phyloP scores from a whole-genome alignment of 53 echinoderm and acorn worm species.

The Apostichopus leukothele region DNA sequence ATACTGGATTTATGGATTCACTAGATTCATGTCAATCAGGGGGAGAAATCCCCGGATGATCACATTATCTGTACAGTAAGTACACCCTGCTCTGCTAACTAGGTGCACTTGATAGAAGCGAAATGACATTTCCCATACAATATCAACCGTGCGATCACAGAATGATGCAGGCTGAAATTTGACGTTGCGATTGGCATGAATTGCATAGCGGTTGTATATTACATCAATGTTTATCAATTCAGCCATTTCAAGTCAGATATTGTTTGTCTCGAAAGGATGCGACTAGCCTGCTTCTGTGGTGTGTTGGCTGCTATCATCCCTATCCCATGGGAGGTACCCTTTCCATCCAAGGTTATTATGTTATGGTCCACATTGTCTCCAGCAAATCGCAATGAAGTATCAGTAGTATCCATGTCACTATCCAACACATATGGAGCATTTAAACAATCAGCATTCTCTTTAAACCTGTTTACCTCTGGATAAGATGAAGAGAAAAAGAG shows the following conservation, averaged over 20 bases:
- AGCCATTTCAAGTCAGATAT: neutral
- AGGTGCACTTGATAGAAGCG: constrained; percentile 16
- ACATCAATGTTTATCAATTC: neutral
- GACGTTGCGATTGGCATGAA: constrained; percentile 17
- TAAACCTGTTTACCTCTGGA: no score
- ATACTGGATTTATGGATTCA: constrained; percentile 28
- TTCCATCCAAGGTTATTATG: no score
- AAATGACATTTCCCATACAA: constrained; percentile 49
- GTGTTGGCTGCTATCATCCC: no score
- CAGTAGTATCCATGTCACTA: no score
- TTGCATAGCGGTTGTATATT: constrained; percentile 32
- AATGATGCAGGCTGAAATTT: constrained; percentile 24
- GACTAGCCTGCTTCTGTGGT: no score
- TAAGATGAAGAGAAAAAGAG: no score
- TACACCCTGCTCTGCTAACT: constrained; percentile 51
- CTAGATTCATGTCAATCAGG: constrained; percentile 50
- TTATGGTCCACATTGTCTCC: no score
- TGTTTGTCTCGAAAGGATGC: no score
- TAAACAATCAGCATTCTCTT: no score
- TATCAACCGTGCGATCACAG: neutral
- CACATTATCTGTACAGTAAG: constrained; percentile 22
- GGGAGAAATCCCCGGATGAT: constrained; percentile 50
- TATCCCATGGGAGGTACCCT: no score
- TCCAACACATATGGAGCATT: no score
- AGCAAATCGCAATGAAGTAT: no score